Conservation (phyloP, 2,888 invertebrate species). For the Trisateles emortualis region DNA sequence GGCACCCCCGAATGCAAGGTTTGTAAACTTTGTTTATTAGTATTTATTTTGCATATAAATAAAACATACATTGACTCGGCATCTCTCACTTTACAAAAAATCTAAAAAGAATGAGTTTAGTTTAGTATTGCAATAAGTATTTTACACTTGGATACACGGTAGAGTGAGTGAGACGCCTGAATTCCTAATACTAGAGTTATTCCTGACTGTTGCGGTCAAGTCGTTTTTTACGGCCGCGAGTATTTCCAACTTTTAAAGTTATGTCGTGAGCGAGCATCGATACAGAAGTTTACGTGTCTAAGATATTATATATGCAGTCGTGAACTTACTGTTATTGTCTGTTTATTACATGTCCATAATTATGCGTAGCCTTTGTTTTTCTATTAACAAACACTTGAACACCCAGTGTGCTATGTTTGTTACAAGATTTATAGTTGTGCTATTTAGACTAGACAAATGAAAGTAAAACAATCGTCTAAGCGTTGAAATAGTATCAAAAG, state of each 20-base stretch:
- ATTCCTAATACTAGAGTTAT: conserved; percentile 24
- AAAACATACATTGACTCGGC: no score
- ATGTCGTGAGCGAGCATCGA: conserved; percentile 21
- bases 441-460: conserved; percentile 28
- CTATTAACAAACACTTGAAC: conserved; percentile 41
- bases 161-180: conserved; percentile 11
- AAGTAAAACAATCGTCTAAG: conserved; percentile 25
- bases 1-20: conserved; percentile 95
- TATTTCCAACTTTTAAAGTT: conserved; percentile 26
- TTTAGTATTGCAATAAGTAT: no score
- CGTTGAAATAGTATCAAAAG: conserved; percentile 47
- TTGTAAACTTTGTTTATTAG: conserved; percentile 20
- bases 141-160: no score
- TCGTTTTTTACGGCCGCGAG: conserved; percentile 17
- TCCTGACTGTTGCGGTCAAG: conserved; percentile 22
- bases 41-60: background rate
- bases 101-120: no score
- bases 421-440: conserved; percentile 42
- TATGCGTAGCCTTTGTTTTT: conserved; percentile 42
- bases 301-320: conserved; percentile 21
- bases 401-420: conserved; percentile 40
- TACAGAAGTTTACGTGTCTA: conserved; percentile 37
- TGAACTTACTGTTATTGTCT: conserved; percentile 31
- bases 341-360: conserved; percentile 42
- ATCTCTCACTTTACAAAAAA: no score